A percentile compares a stretch with the other conserved stretches of the same genome.
Evolutionary conservation across 1,140 invertebrate species (phyloP).

Genomic region (Bombus waltoni): DNA sequence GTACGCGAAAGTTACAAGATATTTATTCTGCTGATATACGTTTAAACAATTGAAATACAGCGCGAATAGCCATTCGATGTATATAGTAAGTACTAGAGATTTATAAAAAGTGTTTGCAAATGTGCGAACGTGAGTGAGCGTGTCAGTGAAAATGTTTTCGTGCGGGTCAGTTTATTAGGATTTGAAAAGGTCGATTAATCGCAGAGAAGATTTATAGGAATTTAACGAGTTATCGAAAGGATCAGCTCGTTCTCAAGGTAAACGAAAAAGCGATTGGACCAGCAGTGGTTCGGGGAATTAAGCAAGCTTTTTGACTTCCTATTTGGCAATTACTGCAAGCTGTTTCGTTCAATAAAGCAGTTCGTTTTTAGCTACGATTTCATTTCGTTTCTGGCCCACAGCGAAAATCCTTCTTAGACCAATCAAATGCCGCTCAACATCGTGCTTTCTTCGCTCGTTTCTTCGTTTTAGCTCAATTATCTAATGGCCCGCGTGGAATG

Average conservation of each 20-base stretch:
- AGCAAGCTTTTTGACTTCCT: slow-evolving; percentile 14
- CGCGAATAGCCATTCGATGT: no score
- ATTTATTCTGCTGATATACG: not conserved
- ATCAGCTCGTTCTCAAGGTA: not conserved
- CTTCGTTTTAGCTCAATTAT: slow-evolving; percentile 50
- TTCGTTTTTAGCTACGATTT: slow-evolving; percentile 32
- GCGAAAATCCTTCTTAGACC: slow-evolving; percentile 29
- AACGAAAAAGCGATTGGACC: not conserved
- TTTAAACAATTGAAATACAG: no score
- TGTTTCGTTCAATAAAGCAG: slow-evolving; percentile 31
- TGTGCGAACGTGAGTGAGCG: not conserved
- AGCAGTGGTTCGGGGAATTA: not conserved
- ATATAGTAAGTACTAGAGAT: no score
- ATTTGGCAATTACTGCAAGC: slow-evolving; percentile 48
- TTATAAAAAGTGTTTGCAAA: not conserved
- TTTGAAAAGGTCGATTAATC: not conserved
- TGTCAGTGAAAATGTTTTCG: no score
- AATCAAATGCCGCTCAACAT: slow-evolving; percentile 22
- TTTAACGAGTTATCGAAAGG: not conserved
- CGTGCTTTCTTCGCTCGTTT: slow-evolving; percentile 11
- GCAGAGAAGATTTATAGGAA: not conserved
- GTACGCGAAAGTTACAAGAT: not conserved
- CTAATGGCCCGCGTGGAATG: slow-evolving; percentile 36
- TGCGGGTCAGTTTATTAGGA: not conserved
- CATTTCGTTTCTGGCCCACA: slow-evolving; percentile 18